Evolutionary conservation across 1,140 invertebrate species (phyloP).

Genomic region (Drosophila setifemur): DNA sequence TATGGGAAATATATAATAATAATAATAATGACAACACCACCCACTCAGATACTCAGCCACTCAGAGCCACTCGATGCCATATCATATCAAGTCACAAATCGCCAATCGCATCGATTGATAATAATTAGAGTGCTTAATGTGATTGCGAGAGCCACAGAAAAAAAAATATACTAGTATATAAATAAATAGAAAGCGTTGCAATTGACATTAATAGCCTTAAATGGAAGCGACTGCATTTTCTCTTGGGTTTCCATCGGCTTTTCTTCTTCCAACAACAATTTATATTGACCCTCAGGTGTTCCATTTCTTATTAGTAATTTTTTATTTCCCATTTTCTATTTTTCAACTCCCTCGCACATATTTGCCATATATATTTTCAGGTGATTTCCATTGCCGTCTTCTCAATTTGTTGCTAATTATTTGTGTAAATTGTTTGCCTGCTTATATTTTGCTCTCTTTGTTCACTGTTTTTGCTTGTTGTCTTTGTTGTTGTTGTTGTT

Average conservation of each 20-base stretch:
- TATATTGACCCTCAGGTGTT: slow-evolving; percentile 11
- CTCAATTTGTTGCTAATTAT: slow-evolving; percentile 52
- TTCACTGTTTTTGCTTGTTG: slow-evolving; percentile 12
- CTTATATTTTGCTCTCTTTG: slow-evolving; percentile 11
- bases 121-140: slow-evolving; percentile 42
- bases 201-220: slow-evolving; percentile 48
- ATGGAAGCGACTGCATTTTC: slow-evolving; percentile 17
- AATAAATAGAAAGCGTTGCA: slow-evolving; percentile 46
- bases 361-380: slow-evolving; percentile 29
- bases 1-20: slow-evolving; percentile 9
- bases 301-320: background rate
- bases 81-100: slow-evolving; percentile 14
- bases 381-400: slow-evolving; percentile 11
- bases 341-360: background rate
- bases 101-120: slow-evolving; percentile 21
- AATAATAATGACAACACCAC: background rate
- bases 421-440: slow-evolving; percentile 23
- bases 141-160: slow-evolving; percentile 15
- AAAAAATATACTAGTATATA: no score
- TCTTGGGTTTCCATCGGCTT: background rate
- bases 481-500: slow-evolving; percentile 12
- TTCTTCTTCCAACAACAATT: background rate
- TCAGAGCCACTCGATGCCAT: slow-evolving; percentile 2
- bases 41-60: background rate
- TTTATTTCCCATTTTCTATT: background rate